phyloP scores from a whole-genome alignment of 1,140 invertebrate genomes.

The Lasaia peninsularis region DNA sequence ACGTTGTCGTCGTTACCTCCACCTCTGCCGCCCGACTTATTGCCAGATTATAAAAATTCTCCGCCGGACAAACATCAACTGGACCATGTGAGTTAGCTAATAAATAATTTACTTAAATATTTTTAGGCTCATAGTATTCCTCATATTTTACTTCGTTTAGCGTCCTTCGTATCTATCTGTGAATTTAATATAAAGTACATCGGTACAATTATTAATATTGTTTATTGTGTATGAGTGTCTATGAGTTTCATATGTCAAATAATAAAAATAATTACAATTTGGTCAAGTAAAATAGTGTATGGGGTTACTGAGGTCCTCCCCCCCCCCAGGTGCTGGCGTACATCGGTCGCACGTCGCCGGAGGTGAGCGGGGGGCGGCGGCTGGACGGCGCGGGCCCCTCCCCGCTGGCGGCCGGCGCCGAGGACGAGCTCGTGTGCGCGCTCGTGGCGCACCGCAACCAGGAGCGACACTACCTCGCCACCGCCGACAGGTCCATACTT shows the following conservation, averaged over 20 bases:
- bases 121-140: no score
- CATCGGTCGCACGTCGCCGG: slow-evolving; percentile 94
- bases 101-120: slow-evolving; percentile 32
- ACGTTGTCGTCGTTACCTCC: slow-evolving; percentile 70
- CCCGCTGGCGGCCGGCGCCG: slow-evolving; percentile 82
- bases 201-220: no score
- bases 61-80: slow-evolving; percentile 94
- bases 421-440: slow-evolving; percentile 90
- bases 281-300: no score
- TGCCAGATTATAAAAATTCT: slow-evolving; percentile 89
- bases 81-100: slow-evolving; percentile 86
- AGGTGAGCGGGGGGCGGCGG: slow-evolving; percentile 86
- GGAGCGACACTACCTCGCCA: slow-evolving; percentile 84
- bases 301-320: no score
- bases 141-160: no score
- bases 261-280: no score
- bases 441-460: slow-evolving; percentile 88
- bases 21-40: slow-evolving; percentile 80
- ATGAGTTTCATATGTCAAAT: no score
- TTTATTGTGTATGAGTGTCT: no score
- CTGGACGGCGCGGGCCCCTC: slow-evolving; percentile 85
- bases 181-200: no score
- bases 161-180: no score
- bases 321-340: slow-evolving; percentile 91
- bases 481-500: slow-evolving; percentile 40